phyloP scores from a whole-genome alignment of 2,888 invertebrate genomes.

The Orgyia antiqua region DNA sequence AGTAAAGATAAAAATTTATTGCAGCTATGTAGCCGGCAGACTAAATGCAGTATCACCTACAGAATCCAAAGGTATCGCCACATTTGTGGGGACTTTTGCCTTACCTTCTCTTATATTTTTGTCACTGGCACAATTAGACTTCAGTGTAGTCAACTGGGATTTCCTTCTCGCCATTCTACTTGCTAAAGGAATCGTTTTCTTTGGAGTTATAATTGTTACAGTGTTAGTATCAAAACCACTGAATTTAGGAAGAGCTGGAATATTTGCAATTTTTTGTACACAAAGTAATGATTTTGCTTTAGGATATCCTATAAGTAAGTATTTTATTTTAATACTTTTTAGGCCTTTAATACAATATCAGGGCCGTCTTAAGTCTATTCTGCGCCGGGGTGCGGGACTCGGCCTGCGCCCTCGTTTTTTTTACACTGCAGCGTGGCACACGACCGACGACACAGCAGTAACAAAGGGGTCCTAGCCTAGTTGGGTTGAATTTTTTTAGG shows the following conservation, averaged over 20 bases:
- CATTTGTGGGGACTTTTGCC: slow-evolving; percentile 95
- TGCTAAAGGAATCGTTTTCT: slow-evolving; percentile 91
- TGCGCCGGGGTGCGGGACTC: slow-evolving; percentile 1
- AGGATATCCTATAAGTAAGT: slow-evolving; percentile 94
- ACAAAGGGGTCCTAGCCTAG: no score
- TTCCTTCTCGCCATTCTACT: slow-evolving; percentile 92
- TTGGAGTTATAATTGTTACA: slow-evolving; percentile 86
- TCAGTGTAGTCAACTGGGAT: slow-evolving; percentile 92
- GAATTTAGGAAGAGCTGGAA: slow-evolving; percentile 90
- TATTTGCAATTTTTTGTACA: slow-evolving; percentile 96
- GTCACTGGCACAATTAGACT: slow-evolving; percentile 90
- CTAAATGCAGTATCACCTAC: slow-evolving; percentile 88
- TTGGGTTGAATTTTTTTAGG: no score
- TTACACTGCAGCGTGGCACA: slow-evolving; percentile 1
- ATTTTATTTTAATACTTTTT: slow-evolving; percentile 5
- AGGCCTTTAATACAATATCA: background rate
- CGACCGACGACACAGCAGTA: slow-evolving; percentile 4
- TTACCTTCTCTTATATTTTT: slow-evolving; percentile 94
- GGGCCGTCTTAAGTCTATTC: background rate
- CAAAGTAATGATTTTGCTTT: slow-evolving; percentile 99
- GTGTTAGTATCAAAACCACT: slow-evolving; percentile 88
- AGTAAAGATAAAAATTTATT: slow-evolving; percentile 20
- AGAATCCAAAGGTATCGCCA: slow-evolving; percentile 93
- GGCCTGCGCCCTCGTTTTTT: background rate
- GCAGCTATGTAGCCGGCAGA: slow-evolving; percentile 90